Evolutionary conservation across 1,140 invertebrate genomes (phyloP).

Genomic region (Drosophila rufa): DNA sequence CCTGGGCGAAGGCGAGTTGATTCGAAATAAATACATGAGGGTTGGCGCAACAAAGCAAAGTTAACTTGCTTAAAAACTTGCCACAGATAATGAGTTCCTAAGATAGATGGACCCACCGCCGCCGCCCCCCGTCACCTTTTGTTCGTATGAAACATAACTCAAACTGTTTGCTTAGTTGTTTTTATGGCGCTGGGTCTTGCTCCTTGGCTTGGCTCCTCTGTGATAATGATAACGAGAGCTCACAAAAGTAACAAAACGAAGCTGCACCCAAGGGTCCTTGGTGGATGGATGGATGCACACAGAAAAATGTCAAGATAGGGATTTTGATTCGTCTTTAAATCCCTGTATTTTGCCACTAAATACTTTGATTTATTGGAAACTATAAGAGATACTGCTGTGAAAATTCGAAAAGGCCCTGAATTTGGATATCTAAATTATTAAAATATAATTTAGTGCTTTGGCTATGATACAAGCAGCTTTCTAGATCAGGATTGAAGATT

Average conservation of each 20-base stretch:
- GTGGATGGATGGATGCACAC: slow-evolving; percentile 39
- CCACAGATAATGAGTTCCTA: slow-evolving; percentile 81
- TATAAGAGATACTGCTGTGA: neutral
- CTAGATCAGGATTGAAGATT: neutral
- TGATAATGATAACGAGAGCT: slow-evolving; percentile 69
- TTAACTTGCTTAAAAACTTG: slow-evolving; percentile 78
- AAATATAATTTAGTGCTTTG: neutral
- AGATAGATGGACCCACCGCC: slow-evolving; percentile 55
- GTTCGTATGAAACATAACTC: slow-evolving; percentile 57
- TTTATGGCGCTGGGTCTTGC: slow-evolving; percentile 62
- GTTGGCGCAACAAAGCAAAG: slow-evolving; percentile 44
- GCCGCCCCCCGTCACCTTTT: slow-evolving; percentile 19
- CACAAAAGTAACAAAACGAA: slow-evolving; percentile 44
- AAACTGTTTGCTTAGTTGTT: slow-evolving; percentile 64
- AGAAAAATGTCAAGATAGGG: slow-evolving; percentile 20
- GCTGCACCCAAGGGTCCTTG: slow-evolving; percentile 63
- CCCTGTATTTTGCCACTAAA: neutral
- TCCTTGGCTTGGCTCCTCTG: slow-evolving; percentile 53
- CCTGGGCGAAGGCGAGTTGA: slow-evolving; percentile 56
- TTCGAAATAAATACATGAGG: slow-evolving; percentile 74
- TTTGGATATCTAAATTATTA: too few species aligned
- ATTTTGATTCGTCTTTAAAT: neutral
- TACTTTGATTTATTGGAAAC: neutral
- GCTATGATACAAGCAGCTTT: neutral
- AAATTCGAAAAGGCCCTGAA: too few species aligned